Evolutionary conservation across 2,888 invertebrate genomes (phyloP), one percentile per base, ranked within the genome.

Genomic region (Platycnemis pennipes): DNA sequence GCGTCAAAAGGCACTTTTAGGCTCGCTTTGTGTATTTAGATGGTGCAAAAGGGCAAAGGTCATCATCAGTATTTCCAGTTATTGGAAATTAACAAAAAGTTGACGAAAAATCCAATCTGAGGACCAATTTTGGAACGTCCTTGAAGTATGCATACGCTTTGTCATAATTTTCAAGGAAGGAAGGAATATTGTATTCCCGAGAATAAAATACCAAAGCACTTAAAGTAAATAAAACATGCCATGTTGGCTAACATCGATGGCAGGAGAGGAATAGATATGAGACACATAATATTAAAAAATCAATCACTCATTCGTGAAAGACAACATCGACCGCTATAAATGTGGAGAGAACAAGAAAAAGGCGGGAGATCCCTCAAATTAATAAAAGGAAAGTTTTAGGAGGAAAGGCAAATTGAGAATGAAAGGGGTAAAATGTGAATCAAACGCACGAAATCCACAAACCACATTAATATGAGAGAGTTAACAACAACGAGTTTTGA

Each of bases 251-350:
- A 63, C 53, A 63, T 26, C 8, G 31, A 77, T 2, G 31, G 31
- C 31, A 2, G 77, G 11, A 37, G 26, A 31, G 77, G 31, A 37
- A 77, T 31, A 13, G 16, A 77, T 77, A 37, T 37, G 77, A 77
- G 11, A 77, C 69, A 69, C 77, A 77, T 77, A 77, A 77, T 77
- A 37, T 77, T 37, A 77, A 77, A 77, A 77, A 77, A 77, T 77
- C 77, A 77, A 11, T 77, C 37, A 16, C 77, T 77, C 77, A 77
- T 77, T 37, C 77, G 77, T 37, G 31, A 77, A 37, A 77, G 77
- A 77, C 31, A 13, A 37, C 77, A 77, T 77, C 37, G 37, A 77
- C 37, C 31, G 77, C 16, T 8, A 11, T 13, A 37, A 37, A 37
- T 13, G n/a, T 13, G 37, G 1, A 13, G 26, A 37, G 77, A 37